These are phyloP conservation scores for Psilopsiagon aymara DNA, from an alignment of 2,113 vertebrate species.

Conservation along the genomic window DNA sequence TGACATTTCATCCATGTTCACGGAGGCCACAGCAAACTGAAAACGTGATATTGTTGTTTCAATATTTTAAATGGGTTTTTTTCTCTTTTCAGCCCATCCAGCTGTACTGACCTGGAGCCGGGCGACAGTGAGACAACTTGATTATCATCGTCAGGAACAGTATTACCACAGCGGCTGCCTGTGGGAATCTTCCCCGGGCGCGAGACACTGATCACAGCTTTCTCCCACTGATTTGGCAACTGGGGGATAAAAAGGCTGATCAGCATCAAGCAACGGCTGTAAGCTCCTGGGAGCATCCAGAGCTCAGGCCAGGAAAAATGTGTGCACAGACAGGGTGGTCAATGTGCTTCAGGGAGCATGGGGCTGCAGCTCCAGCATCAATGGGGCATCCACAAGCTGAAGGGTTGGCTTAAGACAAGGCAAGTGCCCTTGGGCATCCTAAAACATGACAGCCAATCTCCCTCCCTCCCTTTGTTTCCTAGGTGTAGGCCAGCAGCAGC, in stretches of 20 bases:
- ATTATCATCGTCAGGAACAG: constrained; percentile 92
- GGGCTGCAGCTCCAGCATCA: not conserved
- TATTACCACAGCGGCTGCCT: constrained; percentile 92
- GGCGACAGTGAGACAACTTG: constrained; percentile 90
- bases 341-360: not conserved
- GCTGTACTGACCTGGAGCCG: constrained; percentile 83
- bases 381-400: not conserved
- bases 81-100: not conserved
- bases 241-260: constrained; percentile 41
- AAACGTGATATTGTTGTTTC: not conserved
- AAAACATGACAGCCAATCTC: not conserved
- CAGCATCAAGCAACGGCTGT: not conserved
- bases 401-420: not conserved
- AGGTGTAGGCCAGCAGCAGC: not conserved
- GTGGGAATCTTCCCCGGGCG: constrained; percentile 86
- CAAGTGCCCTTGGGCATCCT: not conserved
- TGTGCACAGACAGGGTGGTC: rapidly evolving
- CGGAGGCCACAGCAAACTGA: not conserved
- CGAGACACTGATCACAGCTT: constrained; percentile 86
- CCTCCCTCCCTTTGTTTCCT: not conserved
- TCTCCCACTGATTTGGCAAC: constrained; percentile 96
- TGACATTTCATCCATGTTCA: not conserved
- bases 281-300: not conserved
- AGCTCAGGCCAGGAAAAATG: not conserved
- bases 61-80: not conserved